These are phyloP conservation scores for Diabrotica virgifera DNA, from an alignment of 1,140 invertebrate species.

Conservation along the genomic window DNA sequence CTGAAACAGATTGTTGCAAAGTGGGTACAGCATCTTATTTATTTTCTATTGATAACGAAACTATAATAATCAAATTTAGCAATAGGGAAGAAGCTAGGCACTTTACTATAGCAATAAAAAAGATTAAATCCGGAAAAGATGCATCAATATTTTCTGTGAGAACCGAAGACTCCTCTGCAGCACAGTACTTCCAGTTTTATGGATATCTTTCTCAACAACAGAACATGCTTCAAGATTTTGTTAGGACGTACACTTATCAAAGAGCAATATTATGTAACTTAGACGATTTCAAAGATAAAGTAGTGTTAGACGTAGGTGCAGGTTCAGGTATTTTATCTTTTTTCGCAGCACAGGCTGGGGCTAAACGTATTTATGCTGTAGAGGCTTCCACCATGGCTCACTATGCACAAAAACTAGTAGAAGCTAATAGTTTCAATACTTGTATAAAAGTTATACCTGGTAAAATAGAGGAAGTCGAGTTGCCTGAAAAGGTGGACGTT, in stretches of 20 bases:
- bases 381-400: conserved; percentile 98
- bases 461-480: conserved; percentile 97
- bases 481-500: conserved; percentile 93
- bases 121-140: conserved; percentile 74
- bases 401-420: conserved; percentile 89
- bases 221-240: conserved; percentile 99
- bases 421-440: conserved; percentile 83
- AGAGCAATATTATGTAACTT: conserved; percentile 92
- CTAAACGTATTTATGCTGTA: conserved; percentile 95
- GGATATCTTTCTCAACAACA: conserved; percentile 99
- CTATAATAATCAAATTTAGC: conserved; percentile 52
- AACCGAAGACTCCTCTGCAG: conserved; percentile 95
- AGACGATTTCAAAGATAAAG: conserved; percentile 88
- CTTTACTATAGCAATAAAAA: conserved; percentile 74
- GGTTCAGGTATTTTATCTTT: conserved; percentile 97
- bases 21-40: conserved; percentile 65
- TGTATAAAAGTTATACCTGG: conserved; percentile 91
- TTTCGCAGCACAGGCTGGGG: conserved; percentile 97
- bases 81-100: conserved; percentile 64
- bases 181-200: conserved; percentile 98
- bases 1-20: conserved; percentile 65
- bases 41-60: conserved; percentile 66
- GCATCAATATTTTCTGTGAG: conserved; percentile 90
- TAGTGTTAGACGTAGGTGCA: conserved; percentile 95
- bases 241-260: conserved; percentile 97